A percentile compares a stretch with the other conserved stretches of the same genome.
Conservation (phyloP, 2,797 vertebrate genomes). For the Phrynocephalus vlangalii region DNA sequence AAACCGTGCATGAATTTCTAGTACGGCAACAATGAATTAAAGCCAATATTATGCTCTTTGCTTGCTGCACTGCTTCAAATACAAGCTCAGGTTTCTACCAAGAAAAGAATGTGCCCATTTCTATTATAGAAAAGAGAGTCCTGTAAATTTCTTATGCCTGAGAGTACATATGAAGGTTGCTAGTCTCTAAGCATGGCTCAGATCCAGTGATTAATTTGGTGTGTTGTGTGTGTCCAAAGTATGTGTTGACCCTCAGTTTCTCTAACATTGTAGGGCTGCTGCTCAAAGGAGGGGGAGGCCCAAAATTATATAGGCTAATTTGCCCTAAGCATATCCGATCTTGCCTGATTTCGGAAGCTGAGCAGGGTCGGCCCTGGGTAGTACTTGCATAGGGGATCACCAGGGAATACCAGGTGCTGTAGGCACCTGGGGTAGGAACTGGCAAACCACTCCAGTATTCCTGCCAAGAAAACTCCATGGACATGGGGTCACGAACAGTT, state of each 20-base stretch:
- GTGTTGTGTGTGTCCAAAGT: neutral
- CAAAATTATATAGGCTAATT: neutral
- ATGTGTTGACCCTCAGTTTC: neutral
- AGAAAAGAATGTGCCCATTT: neutral
- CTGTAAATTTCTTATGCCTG: neutral
- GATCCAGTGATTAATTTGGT: neutral
- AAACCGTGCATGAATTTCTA: constrained; percentile 39
- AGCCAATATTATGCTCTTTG: neutral
- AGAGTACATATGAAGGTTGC: neutral
- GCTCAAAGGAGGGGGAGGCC: neutral
- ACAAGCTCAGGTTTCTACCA: neutral
- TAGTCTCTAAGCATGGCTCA: neutral
- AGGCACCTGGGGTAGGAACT: no score
- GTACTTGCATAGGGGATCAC: no score
- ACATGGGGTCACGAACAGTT: no score
- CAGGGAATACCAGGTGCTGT: no score
- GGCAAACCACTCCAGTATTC: no score
- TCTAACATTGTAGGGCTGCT: neutral
- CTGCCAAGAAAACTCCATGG: no score
- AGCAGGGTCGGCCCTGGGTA: no score
- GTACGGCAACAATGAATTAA: constrained; percentile 23
- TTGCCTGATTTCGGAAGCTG: no score
- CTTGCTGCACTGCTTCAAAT: neutral
- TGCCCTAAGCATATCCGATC: no score
- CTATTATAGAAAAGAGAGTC: neutral